These are phyloP conservation scores for Mesorhabditis spiculigera DNA, from an alignment of 2,888 invertebrate species.

Conservation along the genomic window DNA sequence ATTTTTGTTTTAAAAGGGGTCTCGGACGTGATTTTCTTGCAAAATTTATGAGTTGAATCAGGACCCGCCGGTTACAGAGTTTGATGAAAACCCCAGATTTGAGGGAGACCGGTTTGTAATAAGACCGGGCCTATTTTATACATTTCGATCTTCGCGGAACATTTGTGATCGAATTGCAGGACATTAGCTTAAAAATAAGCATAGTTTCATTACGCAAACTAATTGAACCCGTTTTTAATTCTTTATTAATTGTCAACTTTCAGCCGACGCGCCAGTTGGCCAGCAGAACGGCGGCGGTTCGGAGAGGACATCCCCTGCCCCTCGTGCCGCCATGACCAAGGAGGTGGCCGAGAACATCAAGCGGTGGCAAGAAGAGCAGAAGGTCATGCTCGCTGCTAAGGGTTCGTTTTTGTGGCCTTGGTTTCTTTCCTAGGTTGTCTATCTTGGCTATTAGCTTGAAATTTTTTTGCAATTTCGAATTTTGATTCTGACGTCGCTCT, in stretches of 20 bases:
- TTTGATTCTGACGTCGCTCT: too few relatives aligned
- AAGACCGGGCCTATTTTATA: too few relatives aligned
- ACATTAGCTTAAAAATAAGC: not conserved
- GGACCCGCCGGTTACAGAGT: too few relatives aligned
- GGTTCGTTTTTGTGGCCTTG: conserved; percentile 19
- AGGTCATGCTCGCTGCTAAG: conserved; percentile 69
- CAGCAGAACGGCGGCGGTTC: conserved; percentile 16
- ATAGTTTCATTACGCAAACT: not conserved
- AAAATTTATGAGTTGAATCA: too few relatives aligned
- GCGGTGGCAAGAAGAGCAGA: conserved; percentile 92
- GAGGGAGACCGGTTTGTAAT: too few relatives aligned
- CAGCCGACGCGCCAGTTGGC: conserved; percentile 3
- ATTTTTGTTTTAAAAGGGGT: not conserved
- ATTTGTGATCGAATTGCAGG: not conserved
- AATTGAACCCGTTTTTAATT: not conserved
- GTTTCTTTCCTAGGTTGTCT: too few relatives aligned
- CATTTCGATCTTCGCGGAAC: too few relatives aligned
- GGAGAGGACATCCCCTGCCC: conserved; percentile 28
- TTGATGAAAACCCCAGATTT: too few relatives aligned
- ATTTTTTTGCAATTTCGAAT: too few relatives aligned
- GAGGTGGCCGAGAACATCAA: conserved; percentile 82
- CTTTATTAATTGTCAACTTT: conserved; percentile 8
- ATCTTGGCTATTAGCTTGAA: too few relatives aligned
- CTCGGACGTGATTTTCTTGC: too few relatives aligned
- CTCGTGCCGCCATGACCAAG: conserved; percentile 47